Base-by-base conservation (phyloP, 2,797 vertebrate species). In the Ambastaia sidthimunki region DNA sequence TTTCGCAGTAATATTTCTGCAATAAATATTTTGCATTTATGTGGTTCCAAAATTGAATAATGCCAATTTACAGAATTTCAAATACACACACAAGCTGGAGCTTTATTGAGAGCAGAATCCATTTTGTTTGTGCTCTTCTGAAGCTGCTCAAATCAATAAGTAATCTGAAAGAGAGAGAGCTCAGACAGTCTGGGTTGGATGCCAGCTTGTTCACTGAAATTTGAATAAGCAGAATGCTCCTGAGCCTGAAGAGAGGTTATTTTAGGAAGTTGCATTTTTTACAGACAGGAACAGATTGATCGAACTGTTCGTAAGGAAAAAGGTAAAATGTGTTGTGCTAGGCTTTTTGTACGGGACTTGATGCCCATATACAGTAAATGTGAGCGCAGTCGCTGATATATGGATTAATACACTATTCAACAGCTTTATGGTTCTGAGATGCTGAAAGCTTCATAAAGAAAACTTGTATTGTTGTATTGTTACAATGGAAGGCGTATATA, bases 151-250 rank as follows among this genome's bases (percentile, higher is more conserved):
- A 73, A 73, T 80, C 78, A 73, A 80, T 80, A 73, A 80, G 78
- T 80, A 80, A 80, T 80, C 69, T 34, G 37, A 73, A 80, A 67
- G 50, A 74, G 44, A 37, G 48, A 21, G 63, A 72, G 71, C 72
- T 74, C 67, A 71, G 60, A 71, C 65, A 68, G 72, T 54, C 69
- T 80, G 76, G 34, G 23, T 67, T 60, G 69, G 37, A 75, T 62
- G 82, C 79, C 75, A 71, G 72, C 50, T 57, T 78, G 71, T 63
- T 81, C 78, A 74, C 66, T 59, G 75, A 77, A 81, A 75, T 73
- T 80, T 84, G 83, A 84, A 84, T 81, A 78, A 74, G 83, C 80
- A 74, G 76, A 78, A 84, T 69, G 76, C 48, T 70, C 63, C 41
- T 60, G 55, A 31, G 76, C 76, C 65, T 82, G 76, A 60, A 79